These are phyloP conservation scores for Palythoa heliodiscus DNA, from an alignment of 92 coral and sea anemone species.

Conservation along the genomic window DNA sequence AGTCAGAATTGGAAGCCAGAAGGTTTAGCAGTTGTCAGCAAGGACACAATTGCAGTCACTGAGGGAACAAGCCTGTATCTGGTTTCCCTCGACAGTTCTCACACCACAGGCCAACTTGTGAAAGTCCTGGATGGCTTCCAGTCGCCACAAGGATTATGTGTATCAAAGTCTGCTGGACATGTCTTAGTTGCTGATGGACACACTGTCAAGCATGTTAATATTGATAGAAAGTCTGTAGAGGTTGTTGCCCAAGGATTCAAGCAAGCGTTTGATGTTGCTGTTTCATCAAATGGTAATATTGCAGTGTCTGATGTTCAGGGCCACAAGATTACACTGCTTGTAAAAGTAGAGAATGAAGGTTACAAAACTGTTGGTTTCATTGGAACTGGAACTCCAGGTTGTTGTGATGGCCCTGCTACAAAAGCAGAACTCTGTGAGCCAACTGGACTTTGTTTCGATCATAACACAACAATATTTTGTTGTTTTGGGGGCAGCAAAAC, in stretches of 20 bases:
- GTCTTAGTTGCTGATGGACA: conserved; percentile 66
- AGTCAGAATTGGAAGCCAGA: conserved; percentile 59
- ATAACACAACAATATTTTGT: conserved; percentile 47
- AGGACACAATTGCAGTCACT: conserved; percentile 47
- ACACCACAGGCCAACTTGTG: conserved; percentile 54
- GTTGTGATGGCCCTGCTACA: conserved; percentile 55
- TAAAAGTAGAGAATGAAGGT: background rate
- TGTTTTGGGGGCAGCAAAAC: conserved; percentile 66
- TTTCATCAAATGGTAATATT: conserved; percentile 48
- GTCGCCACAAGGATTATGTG: conserved; percentile 61
- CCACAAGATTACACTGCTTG: conserved; percentile 33
- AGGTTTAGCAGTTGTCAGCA: conserved; percentile 52
- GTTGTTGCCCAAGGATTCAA: conserved; percentile 43
- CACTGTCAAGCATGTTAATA: conserved; percentile 35
- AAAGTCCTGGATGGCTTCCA: conserved; percentile 37
- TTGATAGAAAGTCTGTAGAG: conserved; percentile 30
- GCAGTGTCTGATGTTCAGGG: conserved; percentile 56
- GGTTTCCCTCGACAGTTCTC: conserved; percentile 38
- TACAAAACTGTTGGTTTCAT: background rate
- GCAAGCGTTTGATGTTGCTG: conserved; percentile 65
- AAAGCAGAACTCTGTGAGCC: conserved; percentile 61
- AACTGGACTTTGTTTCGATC: conserved; percentile 65
- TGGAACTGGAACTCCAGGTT: conserved; percentile 60
- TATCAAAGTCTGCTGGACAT: conserved; percentile 1
- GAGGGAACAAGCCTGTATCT: conserved; percentile 45